Evolutionary conservation across 2,113 vertebrate species (phyloP), one percentile per base, ranked within the genome.

Genomic region (Vireo altiloquus): DNA sequence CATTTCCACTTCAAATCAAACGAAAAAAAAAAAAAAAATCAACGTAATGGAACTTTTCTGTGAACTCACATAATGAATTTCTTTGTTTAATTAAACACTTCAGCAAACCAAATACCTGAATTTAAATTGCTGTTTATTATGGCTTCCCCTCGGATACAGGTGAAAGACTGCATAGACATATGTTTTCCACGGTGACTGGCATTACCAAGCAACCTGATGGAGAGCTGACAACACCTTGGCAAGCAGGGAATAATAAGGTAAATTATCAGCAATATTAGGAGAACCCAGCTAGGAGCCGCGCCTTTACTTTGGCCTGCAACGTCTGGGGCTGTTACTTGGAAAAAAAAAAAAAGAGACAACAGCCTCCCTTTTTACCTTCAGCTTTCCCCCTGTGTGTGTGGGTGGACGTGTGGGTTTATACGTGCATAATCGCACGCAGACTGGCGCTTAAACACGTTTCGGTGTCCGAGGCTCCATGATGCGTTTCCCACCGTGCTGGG

Each of bases 71-170:
- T 78, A 92, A 94, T 92, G 47, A 88, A 66, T 86, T 61, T 86
- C 79, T 94, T 90, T 93, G 92, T 88, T 93, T 92, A 95, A 94
- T 81, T 90, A 95, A 97, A 93, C 92, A 95, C 92, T 92, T 70
- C 59, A 92, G 76, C 90, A 96, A 95, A 89, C 76, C 89, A 77
- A 93, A 86, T 85, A 83, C 86, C 47, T 52, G 68, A 59, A 89
- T 92, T 92, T 86, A 92, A 90, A 94, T 93, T 81, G 89, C 86
- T 83, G 47, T 86, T 94, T 83, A 70, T 78, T 74, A 52, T 16
- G 76, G 88, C 68, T 92, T 92, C 71, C 35, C 59, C 56, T 90
- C 4, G 0, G 64, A 30, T 83, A 64, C 72, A 91, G 82, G 86
- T 92, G 81, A 79, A 68, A 85, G 84, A 17, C 65, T 37, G 82